Conservation (phyloP, 2,797 vertebrate genomes). For the Tapera naevia region DNA sequence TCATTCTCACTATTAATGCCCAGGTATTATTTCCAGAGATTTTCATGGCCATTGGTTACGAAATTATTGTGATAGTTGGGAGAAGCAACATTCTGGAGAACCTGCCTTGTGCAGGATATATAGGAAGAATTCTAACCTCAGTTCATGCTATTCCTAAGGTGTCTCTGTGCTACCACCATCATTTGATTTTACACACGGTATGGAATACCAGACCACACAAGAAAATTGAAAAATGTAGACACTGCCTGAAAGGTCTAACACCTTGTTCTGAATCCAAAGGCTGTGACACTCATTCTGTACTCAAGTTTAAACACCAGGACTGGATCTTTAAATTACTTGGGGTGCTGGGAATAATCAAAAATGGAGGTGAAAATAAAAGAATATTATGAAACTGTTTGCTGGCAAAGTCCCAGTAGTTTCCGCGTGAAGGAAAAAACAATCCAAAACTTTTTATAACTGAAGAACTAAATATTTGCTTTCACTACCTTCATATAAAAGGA, state of each 20-base stretch:
- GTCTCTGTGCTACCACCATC: not conserved
- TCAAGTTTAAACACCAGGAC: not conserved
- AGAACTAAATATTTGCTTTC: not conserved
- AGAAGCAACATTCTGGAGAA: not conserved
- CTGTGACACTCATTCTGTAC: rapidly evolving
- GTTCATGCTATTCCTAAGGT: rapidly evolving
- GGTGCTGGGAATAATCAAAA: not conserved
- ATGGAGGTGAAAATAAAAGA: not conserved
- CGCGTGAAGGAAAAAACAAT: not conserved
- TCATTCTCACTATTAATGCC: not conserved
- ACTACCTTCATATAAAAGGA: not conserved
- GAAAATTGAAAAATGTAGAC: rapidly evolving
- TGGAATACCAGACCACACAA: not conserved
- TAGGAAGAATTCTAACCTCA: not conserved
- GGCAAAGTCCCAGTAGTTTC: not conserved
- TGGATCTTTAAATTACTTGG: not conserved
- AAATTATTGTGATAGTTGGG: not conserved
- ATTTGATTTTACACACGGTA: not conserved
- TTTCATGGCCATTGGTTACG: not conserved
- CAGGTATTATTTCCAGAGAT: not conserved
- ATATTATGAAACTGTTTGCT: not conserved
- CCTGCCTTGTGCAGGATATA: not conserved
- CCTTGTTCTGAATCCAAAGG: not conserved
- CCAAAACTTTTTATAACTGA: not conserved
- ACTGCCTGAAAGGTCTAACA: not conserved